These are phyloP conservation scores for Euleptes europaea DNA, from an alignment of 2,113 vertebrate genomes.

Conservation along the genomic window DNA sequence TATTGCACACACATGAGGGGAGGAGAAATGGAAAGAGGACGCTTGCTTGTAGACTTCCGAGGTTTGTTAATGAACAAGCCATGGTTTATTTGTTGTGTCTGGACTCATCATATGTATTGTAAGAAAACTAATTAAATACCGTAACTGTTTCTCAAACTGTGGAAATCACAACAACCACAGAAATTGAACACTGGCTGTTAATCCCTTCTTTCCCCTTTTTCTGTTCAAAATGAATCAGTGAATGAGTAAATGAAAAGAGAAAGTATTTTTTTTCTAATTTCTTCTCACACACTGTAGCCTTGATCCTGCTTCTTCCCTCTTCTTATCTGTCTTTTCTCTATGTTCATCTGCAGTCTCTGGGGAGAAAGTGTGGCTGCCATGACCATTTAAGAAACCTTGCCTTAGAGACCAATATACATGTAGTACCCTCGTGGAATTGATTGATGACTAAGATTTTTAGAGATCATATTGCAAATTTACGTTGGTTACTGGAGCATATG, in stretches of 20 bases:
- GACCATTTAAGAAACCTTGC: neutral
- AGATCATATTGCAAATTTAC: no score
- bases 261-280: no score
- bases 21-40: no score
- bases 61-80: no score
- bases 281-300: neutral
- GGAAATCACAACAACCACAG: neutral
- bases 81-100: no score
- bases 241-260: no score
- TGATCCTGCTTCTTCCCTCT: neutral
- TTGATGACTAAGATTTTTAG: neutral
- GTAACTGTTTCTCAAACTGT: neutral
- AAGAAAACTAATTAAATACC: no score
- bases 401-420: neutral
- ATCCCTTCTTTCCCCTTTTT: neutral
- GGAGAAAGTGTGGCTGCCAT: neutral
- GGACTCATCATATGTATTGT: no score
- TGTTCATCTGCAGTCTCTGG: neutral
- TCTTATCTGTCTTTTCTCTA: neutral
- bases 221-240: neutral
- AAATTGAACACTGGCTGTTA: neutral
- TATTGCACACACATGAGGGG: no score
- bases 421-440: neutral
- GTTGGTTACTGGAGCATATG: no score
- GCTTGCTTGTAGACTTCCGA: no score